These are phyloP conservation scores for Vipera latastei DNA, from an alignment of 2,797 vertebrate species.

Conservation along the genomic window DNA sequence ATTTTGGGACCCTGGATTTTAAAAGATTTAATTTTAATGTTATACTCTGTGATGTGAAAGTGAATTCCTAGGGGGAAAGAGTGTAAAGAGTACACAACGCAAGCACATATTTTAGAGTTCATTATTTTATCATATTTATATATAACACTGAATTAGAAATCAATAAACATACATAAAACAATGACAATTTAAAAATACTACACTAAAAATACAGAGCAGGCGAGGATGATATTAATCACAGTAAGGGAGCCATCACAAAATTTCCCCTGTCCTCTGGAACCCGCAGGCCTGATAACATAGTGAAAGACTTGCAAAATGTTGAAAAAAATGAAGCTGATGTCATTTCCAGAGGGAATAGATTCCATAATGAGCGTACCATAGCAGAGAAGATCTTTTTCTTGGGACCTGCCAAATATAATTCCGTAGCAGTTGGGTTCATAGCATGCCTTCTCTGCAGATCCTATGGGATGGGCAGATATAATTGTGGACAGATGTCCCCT, in stretches of 20 bases:
- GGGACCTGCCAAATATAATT: not conserved
- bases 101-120: not conserved
- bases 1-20: not conserved
- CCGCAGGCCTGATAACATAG: not conserved
- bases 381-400: not conserved
- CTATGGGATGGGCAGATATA: not conserved
- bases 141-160: not conserved
- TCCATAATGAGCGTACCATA: not conserved
- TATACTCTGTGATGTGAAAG: not conserved
- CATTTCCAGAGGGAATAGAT: not conserved
- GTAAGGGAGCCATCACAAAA: not conserved
- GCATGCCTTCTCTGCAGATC: not conserved
- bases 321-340: not conserved
- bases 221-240: not conserved
- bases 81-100: not conserved
- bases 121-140: not conserved
- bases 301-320: not conserved
- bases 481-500: not conserved
- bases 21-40: not conserved
- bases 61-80: not conserved
- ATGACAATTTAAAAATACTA: too few species aligned
- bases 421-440: not conserved
- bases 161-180: too few species aligned
- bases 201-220: not conserved
- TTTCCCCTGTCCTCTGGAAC: not conserved